Evolutionary conservation across 1,140 invertebrate species (phyloP).

Genomic region (Ceratina calcarata): DNA sequence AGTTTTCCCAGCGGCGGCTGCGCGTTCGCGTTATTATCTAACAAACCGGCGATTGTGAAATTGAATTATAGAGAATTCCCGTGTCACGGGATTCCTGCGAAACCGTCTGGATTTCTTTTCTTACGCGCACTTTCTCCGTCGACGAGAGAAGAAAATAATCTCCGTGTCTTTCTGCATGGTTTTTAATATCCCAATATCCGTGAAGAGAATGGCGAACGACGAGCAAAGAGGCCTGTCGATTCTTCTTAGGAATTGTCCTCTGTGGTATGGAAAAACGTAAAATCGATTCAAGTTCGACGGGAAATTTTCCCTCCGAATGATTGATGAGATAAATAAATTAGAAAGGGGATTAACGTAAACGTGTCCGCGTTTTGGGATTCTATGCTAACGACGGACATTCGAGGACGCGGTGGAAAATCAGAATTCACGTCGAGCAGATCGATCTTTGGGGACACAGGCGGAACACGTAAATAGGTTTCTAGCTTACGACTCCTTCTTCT

Average conservation of each 20-base stretch:
- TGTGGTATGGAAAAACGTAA: background rate
- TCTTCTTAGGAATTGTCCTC: background rate
- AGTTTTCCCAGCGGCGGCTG: too few relatives aligned
- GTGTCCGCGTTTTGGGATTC: background rate
- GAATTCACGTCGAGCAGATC: constrained; percentile 41
- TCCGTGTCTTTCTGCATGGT: background rate
- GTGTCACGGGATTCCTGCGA: constrained; percentile 10
- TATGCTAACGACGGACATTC: constrained; percentile 3
- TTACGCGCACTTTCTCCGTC: constrained; percentile 34
- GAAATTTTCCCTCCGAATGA: too few relatives aligned
- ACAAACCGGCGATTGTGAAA: constrained; percentile 21
- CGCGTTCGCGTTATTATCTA: constrained; percentile 8
- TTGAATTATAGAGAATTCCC: constrained; percentile 31
- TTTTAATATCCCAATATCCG: background rate
- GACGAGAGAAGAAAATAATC: background rate
- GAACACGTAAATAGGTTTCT: constrained; percentile 57
- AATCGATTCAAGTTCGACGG: background rate
- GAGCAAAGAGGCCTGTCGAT: background rate
- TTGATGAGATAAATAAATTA: background rate
- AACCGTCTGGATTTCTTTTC: constrained; percentile 39
- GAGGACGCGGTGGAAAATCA: constrained; percentile 15
- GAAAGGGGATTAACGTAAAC: background rate
- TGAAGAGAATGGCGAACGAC: background rate
- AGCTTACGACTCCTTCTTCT: constrained; percentile 20
- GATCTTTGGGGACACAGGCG: constrained; percentile 36